Conservation (phyloP, 1,140 invertebrate species). For the Chelonus insularis region DNA sequence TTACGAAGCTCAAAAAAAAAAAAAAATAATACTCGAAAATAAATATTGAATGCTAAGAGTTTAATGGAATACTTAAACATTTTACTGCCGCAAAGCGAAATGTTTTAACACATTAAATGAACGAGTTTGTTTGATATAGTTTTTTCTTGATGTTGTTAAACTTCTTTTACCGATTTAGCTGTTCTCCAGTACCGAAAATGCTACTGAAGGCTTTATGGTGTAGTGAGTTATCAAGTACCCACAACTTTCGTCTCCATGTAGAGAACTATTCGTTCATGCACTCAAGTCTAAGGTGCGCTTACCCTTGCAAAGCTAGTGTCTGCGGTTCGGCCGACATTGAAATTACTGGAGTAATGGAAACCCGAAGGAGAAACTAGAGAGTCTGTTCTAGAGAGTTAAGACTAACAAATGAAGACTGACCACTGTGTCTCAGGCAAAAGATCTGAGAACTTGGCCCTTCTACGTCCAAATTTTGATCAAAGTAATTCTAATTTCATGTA, state of each 20-base stretch:
- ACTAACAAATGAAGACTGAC: conserved; percentile 7
- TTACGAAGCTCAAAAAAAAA: neutral
- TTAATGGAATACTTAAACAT: neutral
- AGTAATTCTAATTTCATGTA: conserved; percentile 6
- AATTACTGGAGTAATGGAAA: conserved; percentile 17
- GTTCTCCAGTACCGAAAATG: conserved; percentile 16
- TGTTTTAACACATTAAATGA: neutral
- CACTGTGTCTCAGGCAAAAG: conserved; percentile 6
- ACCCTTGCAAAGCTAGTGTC: conserved; percentile 9
- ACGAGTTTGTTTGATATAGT: neutral
- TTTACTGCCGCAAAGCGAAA: neutral
- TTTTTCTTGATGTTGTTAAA: neutral
- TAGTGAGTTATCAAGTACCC: conserved; percentile 26
- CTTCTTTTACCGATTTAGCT: neutral
- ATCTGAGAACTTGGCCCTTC: neutral
- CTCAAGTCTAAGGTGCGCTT: conserved; percentile 14
- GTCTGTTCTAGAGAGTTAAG: conserved; percentile 1
- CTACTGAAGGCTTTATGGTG: conserved; percentile 24
- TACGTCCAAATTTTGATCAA: neutral
- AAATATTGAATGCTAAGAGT: neutral
- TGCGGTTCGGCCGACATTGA: conserved; percentile 5
- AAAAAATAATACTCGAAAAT: neutral
- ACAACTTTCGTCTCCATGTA: conserved; percentile 23
- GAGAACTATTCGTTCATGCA: conserved; percentile 18
- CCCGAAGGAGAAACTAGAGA: conserved; percentile 3